A percentile compares a stretch with the other conserved stretches of the same genome.
These are phyloP conservation scores for Zalophus californianus DNA, from an alignment of 2,797 vertebrate genomes.

Conservation along the genomic window DNA sequence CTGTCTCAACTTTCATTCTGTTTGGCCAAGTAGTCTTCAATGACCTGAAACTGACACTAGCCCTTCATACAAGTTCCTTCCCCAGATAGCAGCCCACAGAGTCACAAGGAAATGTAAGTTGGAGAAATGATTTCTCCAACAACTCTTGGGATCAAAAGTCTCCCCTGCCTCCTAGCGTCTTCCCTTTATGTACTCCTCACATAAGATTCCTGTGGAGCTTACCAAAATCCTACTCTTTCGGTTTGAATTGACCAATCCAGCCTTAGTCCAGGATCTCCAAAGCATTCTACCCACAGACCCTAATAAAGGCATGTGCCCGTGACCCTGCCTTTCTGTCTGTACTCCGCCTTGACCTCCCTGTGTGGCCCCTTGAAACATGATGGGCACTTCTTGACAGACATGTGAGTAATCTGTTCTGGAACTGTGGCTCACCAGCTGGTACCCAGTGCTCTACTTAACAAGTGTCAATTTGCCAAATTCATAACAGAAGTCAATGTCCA, in stretches of 20 bases:
- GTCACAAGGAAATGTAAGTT: not conserved
- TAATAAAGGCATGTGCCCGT: not conserved
- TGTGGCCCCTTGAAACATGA: not conserved
- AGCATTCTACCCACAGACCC: not conserved
- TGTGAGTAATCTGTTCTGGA: not conserved
- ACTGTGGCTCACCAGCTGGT: not conserved
- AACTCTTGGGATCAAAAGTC: not conserved
- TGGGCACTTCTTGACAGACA: not conserved
- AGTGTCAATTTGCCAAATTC: not conserved
- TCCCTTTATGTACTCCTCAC: not conserved
- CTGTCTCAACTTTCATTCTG: not conserved
- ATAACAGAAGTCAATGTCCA: not conserved
- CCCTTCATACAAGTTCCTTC: not conserved
- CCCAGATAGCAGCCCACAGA: not conserved
- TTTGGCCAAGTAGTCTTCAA: not conserved
- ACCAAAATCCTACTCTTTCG: not conserved
- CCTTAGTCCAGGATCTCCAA: not conserved
- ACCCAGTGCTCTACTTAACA: not conserved
- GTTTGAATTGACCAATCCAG: not conserved
- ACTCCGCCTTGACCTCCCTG: not conserved
- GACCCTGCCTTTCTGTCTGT: not conserved
- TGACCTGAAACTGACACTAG: not conserved
- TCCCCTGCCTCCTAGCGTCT: not conserved
- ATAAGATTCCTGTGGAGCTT: not conserved
- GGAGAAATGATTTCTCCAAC: not conserved